Conservation (phyloP, 2,113 vertebrate species). For the Tragelaphus buxtoni region DNA sequence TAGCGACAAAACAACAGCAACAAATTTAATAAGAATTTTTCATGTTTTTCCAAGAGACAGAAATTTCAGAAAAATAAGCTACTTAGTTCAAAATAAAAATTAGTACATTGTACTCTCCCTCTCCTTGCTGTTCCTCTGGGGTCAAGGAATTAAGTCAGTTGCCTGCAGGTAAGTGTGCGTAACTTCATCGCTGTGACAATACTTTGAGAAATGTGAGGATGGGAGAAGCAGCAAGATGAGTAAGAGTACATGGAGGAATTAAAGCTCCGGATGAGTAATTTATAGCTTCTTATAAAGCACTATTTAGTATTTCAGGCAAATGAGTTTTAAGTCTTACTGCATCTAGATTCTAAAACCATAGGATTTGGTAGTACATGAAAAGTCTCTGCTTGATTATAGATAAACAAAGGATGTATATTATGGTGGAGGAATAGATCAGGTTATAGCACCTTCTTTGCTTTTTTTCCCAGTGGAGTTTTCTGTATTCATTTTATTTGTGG, state of each 20-base stretch:
- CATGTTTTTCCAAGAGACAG: not conserved
- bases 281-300: not conserved
- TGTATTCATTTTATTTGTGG: not conserved
- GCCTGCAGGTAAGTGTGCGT: not conserved
- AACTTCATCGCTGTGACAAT: not conserved
- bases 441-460: not conserved
- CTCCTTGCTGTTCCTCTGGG: not conserved
- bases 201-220: not conserved
- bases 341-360: not conserved
- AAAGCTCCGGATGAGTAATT: not conserved
- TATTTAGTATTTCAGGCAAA: not conserved
- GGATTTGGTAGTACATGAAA: not conserved
- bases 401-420: not conserved
- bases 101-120: not conserved
- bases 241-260: not conserved
- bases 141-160: not conserved
- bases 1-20: not conserved
- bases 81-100: not conserved
- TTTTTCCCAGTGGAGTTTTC: not conserved
- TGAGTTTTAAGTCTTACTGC: not conserved
- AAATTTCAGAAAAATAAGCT: not conserved
- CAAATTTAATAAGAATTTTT: not conserved
- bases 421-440: not conserved
- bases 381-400: not conserved
- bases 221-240: not conserved